phyloP scores from a whole-genome alignment of 92 coral and sea anemone species.

The Porites evermanni region DNA sequence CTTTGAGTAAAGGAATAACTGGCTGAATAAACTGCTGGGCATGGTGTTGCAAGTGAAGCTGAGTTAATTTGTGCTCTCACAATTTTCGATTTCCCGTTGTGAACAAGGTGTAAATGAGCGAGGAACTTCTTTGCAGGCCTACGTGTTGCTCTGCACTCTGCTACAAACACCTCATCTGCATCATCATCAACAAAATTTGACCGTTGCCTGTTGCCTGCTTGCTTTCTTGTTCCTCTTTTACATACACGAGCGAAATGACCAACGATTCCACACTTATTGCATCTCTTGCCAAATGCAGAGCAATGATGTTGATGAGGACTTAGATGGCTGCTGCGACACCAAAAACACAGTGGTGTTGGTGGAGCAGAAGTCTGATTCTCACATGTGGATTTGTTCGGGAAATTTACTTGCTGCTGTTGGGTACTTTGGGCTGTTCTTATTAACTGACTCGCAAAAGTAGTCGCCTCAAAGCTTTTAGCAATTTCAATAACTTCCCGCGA shows the following conservation, averaged over 20 bases:
- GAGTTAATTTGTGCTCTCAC: too few species aligned
- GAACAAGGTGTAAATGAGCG: too few species aligned
- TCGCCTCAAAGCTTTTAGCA: conserved; percentile 1
- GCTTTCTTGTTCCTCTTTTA: conserved; percentile 35
- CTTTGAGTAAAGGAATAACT: conserved; percentile 39
- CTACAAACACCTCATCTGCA: neutral
- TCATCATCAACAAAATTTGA: conserved; percentile 55
- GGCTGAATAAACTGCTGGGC: conserved; percentile 30
- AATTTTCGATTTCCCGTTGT: too few species aligned
- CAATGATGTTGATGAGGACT: conserved; percentile 58
- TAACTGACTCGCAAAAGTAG: neutral
- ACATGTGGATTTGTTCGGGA: neutral
- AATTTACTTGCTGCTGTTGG: neutral
- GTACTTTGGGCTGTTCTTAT: conserved; percentile 14
- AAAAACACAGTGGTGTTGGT: too few species aligned
- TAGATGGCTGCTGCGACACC: too few species aligned
- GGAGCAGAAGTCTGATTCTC: too few species aligned
- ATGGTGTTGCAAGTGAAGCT: neutral
- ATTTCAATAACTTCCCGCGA: conserved; percentile 13
- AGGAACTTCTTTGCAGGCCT: conserved; percentile 4
- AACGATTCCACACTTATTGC: too few species aligned
- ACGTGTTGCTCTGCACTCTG: too few species aligned
- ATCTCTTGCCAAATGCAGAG: conserved; percentile 32
- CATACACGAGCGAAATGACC: too few species aligned
- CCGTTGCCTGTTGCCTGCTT: conserved; percentile 35